Base-by-base conservation (phyloP, 1,140 invertebrate genomes). In the Drosophila micromelanica region DNA sequence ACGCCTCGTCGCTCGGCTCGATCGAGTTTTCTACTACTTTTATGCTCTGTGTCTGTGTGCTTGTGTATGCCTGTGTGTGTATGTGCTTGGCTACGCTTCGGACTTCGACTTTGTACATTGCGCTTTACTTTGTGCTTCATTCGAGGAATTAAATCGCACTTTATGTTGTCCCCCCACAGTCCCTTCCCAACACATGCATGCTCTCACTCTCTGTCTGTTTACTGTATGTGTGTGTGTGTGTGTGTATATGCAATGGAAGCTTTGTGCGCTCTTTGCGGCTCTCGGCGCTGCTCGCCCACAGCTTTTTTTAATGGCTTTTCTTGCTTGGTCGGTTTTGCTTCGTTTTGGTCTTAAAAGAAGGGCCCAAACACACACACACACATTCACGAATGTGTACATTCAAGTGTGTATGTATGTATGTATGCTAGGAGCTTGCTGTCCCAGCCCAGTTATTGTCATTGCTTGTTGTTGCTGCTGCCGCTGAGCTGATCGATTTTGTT, bases 131-230 rank as follows among this genome's bases (percentile, higher is more conserved):
- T 76, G 78, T 68, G 73, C 57, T 43, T 77, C 73, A 73, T 84
- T 80, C 70, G 76, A 87, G 84, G 85, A 87, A 89, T 87, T 89
- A 87, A 87, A 87, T 87, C 84, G 84, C 76, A 85, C 62, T 86
- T 84, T 86, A 79, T 77, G 69, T 67, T 15, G 20, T 17, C 15
- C 42, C 52, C 40, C 35, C 32, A 17, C 46, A n/a, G 30, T 9
- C 52, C 35, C 30, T 13, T 30, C 3, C 35, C 17, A 12, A 30
- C 12, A 17, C 68, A 43, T 52, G 59, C 43, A 48, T 30, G 48
- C 49, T 45, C 49, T 38, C 51, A 32, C 52, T 51, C 70, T 52
- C 37, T 62, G 59, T 62, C 38, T 73, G 43, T 56, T 52, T 32
- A 20, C 13, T 32, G 48, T 32, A 27, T 59, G 9, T 48, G 23